Base-by-base conservation (phyloP, 1,140 invertebrate species). In the Sitophilus oryzae region DNA sequence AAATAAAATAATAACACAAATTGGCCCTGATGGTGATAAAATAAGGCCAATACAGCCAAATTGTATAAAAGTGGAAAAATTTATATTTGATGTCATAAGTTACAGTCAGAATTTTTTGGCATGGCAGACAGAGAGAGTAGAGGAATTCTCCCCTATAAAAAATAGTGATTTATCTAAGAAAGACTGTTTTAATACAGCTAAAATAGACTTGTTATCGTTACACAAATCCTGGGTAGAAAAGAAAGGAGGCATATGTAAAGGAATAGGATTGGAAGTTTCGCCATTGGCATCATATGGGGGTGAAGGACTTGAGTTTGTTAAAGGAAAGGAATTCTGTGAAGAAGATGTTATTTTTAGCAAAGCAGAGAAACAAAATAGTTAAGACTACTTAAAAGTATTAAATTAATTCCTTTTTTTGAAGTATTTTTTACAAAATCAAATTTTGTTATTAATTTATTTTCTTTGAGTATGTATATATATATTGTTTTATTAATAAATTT, bases 31-130 rank as follows among this genome's bases (percentile, higher is more conserved):
- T 48, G 91, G 92, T 2, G 72, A 82, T 20, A 74, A 79, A 38
- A 74, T 85, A 8, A 86, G 82, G 50, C 95, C 96, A 0, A 79
- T 80, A 0, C 79, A 82, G 63, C 84, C 90, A 0, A 99, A 99
- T 71, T 96, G 95, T 19, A 93, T 99, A 54, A 99, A 99, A 77
- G 88, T 98, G 70, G 97, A 99, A 66, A 99, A 98, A 74, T 99
- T 99, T 73, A 88, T 99, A 1, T 99, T 99, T 71, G 97, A 99
- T 76, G 93, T 97, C 0, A 98, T 99, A 70, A 85, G 87, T 64
- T 96, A 92, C 72, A 81, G 92, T 0, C 80, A 88, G 73, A 88
- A 86, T 60, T 93, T 98, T 67, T 89, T 88, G 18, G 89, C 91
- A 2, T 93, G 95, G 85, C 91, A 97, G 78, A 93, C 96, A 0